phyloP scores from a whole-genome alignment of 2,113 vertebrate species.

The Orientallactaga bullata region DNA sequence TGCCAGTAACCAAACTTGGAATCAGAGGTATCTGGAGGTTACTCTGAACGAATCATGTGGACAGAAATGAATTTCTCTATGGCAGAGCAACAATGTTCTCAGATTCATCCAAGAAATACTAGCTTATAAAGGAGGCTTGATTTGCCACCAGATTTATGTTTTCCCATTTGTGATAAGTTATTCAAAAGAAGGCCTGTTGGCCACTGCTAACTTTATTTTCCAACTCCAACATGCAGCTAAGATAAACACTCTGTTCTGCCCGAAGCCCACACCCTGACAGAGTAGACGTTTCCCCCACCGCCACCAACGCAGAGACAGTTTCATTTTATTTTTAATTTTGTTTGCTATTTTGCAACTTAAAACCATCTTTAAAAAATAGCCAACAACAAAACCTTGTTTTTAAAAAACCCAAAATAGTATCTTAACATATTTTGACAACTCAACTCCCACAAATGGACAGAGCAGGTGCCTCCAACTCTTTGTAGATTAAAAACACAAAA shows the following conservation, averaged over 20 bases:
- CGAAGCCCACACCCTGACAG: constrained; percentile 65
- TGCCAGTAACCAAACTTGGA: not conserved
- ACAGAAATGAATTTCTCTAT: not conserved
- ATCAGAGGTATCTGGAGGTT: not conserved
- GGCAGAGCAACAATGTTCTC: not conserved
- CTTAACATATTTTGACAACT: constrained; percentile 63
- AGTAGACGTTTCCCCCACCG: not conserved
- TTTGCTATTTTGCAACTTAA: constrained; percentile 68
- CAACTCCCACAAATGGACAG: constrained; percentile 15
- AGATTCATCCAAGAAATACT: not conserved
- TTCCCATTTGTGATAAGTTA: constrained; percentile 62
- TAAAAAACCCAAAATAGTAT: constrained; percentile 1
- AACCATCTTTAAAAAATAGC: constrained; percentile 37
- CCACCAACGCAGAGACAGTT: constrained; percentile 45
- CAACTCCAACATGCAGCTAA: constrained; percentile 65
- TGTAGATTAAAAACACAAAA: constrained; percentile 62
- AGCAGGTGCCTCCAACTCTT: constrained; percentile 52
- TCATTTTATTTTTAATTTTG: constrained; percentile 72
- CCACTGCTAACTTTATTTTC: constrained; percentile 70
- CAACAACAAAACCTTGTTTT: constrained; percentile 58
- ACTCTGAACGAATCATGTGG: not conserved
- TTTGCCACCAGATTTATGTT: constrained; percentile 45
- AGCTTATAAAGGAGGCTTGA: constrained; percentile 37
- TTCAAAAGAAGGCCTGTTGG: constrained; percentile 47
- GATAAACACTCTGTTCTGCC: constrained; percentile 66